phyloP scores from a whole-genome alignment of 2,797 vertebrate genomes.

The Scyliorhinus canicula region DNA sequence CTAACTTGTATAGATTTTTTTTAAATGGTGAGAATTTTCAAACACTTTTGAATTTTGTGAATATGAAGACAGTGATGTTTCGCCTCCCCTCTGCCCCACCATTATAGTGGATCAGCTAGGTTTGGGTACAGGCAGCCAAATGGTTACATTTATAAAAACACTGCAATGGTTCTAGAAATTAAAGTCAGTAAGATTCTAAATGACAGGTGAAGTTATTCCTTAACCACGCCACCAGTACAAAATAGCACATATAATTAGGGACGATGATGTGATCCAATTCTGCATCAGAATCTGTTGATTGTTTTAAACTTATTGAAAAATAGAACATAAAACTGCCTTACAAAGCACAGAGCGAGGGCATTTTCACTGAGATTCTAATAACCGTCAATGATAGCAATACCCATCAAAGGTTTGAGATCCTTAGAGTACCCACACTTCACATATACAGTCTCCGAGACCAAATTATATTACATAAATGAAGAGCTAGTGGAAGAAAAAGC shows the following conservation, averaged over 20 bases:
- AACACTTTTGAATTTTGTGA: not conserved
- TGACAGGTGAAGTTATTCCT: not conserved
- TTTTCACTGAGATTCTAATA: not conserved
- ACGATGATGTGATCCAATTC: not conserved
- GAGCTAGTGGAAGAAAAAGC: not conserved
- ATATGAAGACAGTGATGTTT: not conserved
- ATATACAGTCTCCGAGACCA: not conserved
- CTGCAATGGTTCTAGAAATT: not conserved
- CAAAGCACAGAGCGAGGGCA: not conserved
- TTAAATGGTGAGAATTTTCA: not conserved
- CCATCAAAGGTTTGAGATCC: not conserved
- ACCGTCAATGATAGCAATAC: not conserved
- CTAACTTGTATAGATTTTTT: not conserved
- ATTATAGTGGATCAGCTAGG: not conserved
- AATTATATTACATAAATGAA: not conserved
- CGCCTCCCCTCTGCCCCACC: not conserved
- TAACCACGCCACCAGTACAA: not conserved
- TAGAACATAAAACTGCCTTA: not conserved
- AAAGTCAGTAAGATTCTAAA: not conserved
- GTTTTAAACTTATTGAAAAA: not conserved
- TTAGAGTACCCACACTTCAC: not conserved
- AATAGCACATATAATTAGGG: not conserved
- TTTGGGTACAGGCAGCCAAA: not conserved
- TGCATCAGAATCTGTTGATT: not conserved
- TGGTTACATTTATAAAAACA: not conserved